Conservation (phyloP, 2,888 invertebrate species). For the Muscina levida region DNA sequence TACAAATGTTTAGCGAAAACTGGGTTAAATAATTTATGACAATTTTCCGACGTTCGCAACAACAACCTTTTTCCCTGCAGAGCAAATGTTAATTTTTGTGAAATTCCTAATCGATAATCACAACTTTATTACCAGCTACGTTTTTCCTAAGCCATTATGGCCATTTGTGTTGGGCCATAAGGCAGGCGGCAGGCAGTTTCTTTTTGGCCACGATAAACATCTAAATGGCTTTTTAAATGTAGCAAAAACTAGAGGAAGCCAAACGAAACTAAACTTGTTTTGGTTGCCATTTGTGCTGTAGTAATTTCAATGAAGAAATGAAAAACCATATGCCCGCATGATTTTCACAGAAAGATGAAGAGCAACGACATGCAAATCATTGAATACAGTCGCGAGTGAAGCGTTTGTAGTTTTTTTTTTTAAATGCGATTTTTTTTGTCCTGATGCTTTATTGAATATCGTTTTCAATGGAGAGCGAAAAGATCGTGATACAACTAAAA, state of each 20-base stretch:
- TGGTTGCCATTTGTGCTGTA: conserved; percentile 2
- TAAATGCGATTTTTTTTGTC: not conserved
- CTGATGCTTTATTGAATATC: conserved; percentile 45
- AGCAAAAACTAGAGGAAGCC: not conserved
- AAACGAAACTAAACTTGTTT: conserved; percentile 8
- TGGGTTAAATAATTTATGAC: conserved; percentile 59
- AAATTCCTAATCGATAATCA: conserved; percentile 32
- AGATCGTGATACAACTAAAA: conserved; percentile 53
- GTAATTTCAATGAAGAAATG: conserved; percentile 14
- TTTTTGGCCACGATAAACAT: conserved; percentile 1
- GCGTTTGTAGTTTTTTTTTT: not conserved
- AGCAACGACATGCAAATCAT: conserved; percentile 48
- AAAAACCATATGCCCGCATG: conserved; percentile 21
- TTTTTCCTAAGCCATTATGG: not conserved
- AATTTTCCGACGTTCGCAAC: conserved; percentile 28
- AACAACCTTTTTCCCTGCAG: conserved; percentile 12
- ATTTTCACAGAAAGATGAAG: conserved; percentile 44
- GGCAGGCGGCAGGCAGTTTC: not conserved
- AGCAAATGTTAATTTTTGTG: conserved; percentile 1
- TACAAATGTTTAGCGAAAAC: conserved; percentile 43
- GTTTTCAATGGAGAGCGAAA: conserved; percentile 53
- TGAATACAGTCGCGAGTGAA: not conserved
- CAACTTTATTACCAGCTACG: not conserved
- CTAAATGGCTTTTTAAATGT: conserved; percentile 33
- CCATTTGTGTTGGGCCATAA: conserved; percentile 17